Percentiles rank a stretch among this genome's conserved stretches.
Evolutionary conservation across 2,888 invertebrate genomes (phyloP).

Genomic region (Omphaloscelis lunosa): DNA sequence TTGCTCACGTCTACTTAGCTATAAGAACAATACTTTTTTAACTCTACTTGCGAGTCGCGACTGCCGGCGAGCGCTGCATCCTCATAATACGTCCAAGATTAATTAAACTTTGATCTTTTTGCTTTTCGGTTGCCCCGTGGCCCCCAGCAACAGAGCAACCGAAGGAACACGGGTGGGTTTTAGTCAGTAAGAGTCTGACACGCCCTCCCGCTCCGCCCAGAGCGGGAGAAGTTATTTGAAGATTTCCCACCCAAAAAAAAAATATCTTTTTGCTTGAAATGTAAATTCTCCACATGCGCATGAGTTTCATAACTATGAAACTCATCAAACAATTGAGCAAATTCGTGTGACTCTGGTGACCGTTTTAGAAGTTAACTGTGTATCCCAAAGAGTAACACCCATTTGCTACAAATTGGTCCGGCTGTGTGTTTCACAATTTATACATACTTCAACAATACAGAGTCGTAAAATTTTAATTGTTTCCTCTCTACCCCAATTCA

Average conservation of each 20-base stretch:
- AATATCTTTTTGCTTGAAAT: slow-evolving; percentile 33
- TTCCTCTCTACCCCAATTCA: slow-evolving; percentile 48
- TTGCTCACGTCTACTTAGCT: slow-evolving; percentile 69
- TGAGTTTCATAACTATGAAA: slow-evolving; percentile 1
- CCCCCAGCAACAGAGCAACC: too few relatives aligned
- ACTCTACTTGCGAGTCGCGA: slow-evolving; percentile 53
- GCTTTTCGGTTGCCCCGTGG: too few relatives aligned
- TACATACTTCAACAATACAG: slow-evolving; percentile 34
- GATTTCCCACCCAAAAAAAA: too few relatives aligned
- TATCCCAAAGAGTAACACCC: not conserved
- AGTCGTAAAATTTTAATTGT: slow-evolving; percentile 52
- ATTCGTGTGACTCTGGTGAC: not conserved
- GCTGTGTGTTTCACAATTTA: slow-evolving; percentile 27
- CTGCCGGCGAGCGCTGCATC: slow-evolving; percentile 27
- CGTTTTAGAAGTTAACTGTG: slow-evolving; percentile 11
- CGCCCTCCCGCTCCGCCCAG: too few relatives aligned
- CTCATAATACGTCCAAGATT: slow-evolving; percentile 56
- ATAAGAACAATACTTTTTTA: slow-evolving; percentile 70
- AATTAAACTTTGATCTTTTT: slow-evolving; percentile 50
- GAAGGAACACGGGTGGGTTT: too few relatives aligned
- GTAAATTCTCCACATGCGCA: not conserved
- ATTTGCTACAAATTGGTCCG: slow-evolving; percentile 16
- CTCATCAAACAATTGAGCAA: not conserved
- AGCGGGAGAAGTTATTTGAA: too few relatives aligned
- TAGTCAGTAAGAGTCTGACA: too few relatives aligned